Conservation (phyloP, 2,888 invertebrate species). For the Phyllotreta cruciferae region DNA sequence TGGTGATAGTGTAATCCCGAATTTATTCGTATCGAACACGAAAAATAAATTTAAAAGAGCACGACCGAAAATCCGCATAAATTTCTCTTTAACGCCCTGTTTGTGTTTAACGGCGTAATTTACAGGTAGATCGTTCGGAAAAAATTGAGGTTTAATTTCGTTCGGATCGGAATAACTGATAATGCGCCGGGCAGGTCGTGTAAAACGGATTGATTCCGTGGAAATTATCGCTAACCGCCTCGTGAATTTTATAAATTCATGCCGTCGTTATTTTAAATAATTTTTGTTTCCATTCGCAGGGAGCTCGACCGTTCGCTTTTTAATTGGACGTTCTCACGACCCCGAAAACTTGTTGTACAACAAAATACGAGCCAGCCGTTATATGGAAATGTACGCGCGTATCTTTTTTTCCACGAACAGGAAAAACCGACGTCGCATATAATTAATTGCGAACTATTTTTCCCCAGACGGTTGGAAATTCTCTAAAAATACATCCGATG, state of each 20-base stretch:
- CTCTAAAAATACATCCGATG: constrained; percentile 27
- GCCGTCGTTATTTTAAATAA: too few relatives aligned
- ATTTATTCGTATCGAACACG: constrained; percentile 27
- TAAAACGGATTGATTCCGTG: too few relatives aligned
- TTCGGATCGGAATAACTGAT: constrained; percentile 13
- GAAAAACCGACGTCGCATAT: constrained; percentile 12
- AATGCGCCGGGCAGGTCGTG: neutral
- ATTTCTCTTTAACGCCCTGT: constrained; percentile 26
- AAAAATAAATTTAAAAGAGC: constrained; percentile 30
- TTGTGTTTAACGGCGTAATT: constrained; percentile 21
- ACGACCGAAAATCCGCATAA: constrained; percentile 23
- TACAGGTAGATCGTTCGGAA: constrained; percentile 15
- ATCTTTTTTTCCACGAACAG: too few relatives aligned
- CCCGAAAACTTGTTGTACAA: too few relatives aligned
- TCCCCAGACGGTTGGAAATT: constrained; percentile 16
- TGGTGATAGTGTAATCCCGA: constrained; percentile 26
- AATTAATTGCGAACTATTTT: constrained; percentile 26
- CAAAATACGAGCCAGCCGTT: too few relatives aligned
- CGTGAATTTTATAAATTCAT: too few relatives aligned
- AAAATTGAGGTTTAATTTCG: constrained; percentile 13
- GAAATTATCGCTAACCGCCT: too few relatives aligned
- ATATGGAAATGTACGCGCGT: too few relatives aligned
- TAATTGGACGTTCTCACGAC: too few relatives aligned
- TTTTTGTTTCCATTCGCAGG: too few relatives aligned
- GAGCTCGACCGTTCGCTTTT: too few relatives aligned